A percentile compares a stretch with the other conserved stretches of the same genome.
Evolutionary conservation across 2,113 vertebrate genomes (phyloP).

Genomic region (Erythrolamprus reginae): DNA sequence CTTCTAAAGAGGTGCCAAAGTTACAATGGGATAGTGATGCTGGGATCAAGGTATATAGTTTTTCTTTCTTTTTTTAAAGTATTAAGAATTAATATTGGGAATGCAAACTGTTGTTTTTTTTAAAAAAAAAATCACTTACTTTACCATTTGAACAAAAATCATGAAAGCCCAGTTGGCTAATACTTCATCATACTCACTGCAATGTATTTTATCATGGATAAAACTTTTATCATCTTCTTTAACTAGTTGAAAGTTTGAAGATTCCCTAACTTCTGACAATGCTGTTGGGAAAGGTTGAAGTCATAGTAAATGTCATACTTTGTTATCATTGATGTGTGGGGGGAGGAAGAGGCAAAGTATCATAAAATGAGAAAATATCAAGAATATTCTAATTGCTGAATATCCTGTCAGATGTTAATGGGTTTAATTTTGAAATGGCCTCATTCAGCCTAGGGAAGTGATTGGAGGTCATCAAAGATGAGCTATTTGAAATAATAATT

Average conservation of each 20-base stretch:
- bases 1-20: conserved; percentile 84
- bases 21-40: conserved; percentile 66
- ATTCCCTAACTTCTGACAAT: not conserved
- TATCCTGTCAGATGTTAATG: not conserved
- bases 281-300: not conserved
- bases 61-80: conserved; percentile 31
- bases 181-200: conserved; percentile 3
- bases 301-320: not conserved
- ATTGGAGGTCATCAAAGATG: not conserved
- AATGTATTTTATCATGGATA: not conserved
- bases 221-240: not conserved
- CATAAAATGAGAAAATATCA: not conserved
- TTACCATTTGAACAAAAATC: conserved; percentile 70
- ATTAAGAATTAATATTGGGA: conserved; percentile 42
- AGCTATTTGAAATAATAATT: not conserved
- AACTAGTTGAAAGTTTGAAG: not conserved
- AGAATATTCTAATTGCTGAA: not conserved
- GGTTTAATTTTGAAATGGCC: not conserved
- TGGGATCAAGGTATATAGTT: conserved; percentile 67
- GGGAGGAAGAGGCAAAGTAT: not conserved
- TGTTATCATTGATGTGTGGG: not conserved
- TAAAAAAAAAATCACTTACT: conserved; percentile 81
- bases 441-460: not conserved
- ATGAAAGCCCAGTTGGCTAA: conserved; percentile 30
- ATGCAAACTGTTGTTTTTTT: not conserved